phyloP scores from a whole-genome alignment of 1,140 invertebrate genomes.

The Macrobrachium rosenbergii region DNA sequence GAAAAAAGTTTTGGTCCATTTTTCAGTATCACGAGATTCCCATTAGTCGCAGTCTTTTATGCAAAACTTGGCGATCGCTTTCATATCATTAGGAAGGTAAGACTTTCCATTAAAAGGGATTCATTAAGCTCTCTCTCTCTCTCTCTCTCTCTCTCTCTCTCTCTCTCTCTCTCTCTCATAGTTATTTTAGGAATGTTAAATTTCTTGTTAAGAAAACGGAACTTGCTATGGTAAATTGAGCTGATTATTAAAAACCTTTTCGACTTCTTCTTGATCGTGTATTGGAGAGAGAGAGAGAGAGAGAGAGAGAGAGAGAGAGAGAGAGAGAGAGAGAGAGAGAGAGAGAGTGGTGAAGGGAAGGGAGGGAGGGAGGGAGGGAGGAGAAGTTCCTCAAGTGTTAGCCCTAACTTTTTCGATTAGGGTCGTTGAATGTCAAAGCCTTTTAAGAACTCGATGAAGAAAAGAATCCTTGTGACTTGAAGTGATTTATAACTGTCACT shows the following conservation, averaged over 20 bases:
- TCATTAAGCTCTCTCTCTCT: slow-evolving; percentile 35
- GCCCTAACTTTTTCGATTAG: not conserved
- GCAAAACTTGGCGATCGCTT: slow-evolving; percentile 50
- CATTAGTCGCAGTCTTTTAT: slow-evolving; percentile 52
- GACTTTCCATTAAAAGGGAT: slow-evolving; percentile 55
- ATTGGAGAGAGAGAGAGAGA: not conserved
- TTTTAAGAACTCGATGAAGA: too few relatives aligned
- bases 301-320: not conserved
- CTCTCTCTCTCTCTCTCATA: not conserved
- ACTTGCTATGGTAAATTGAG: too few relatives aligned
- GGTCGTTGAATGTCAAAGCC: too few relatives aligned
- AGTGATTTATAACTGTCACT: too few relatives aligned
- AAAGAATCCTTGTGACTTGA: too few relatives aligned
- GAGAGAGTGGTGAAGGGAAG: not conserved
- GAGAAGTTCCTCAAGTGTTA: not conserved
- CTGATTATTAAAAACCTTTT: too few relatives aligned
- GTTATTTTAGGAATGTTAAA: too few relatives aligned
- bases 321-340: slow-evolving; percentile 10
- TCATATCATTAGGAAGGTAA: slow-evolving; percentile 59
- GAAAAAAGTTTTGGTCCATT: slow-evolving; percentile 49
- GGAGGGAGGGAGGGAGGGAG: too few relatives aligned
- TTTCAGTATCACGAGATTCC: slow-evolving; percentile 44
- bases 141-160: not conserved
- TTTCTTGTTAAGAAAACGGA: too few relatives aligned
- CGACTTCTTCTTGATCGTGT: not conserved